Evolutionary conservation across 2,113 vertebrate genomes (phyloP), one percentile per base, ranked within the genome.

Genomic region (Corythaeola cristata): DNA sequence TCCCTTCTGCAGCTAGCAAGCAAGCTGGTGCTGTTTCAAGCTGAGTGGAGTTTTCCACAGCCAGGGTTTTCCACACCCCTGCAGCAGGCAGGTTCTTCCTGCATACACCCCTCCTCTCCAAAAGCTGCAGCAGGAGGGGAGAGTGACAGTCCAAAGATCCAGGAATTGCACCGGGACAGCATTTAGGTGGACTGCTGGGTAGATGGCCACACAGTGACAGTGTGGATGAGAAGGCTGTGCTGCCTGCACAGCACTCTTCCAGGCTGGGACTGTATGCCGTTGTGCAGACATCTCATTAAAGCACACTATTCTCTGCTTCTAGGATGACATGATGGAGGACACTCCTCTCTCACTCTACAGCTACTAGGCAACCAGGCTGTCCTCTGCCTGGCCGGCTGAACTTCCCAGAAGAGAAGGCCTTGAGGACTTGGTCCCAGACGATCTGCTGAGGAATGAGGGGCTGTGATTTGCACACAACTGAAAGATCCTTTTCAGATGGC

Each of bases 301-400:
- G 84, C 89, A 74, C 49, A 2, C 64, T 91, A 67, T 94, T 94
- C 91, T 97, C 93, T 97, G 78, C 80, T 63, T 93, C 66, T 86
- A 99, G 99, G 99, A 99, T 81, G 99, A 99, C 73, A 99, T 99
- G 98, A 99, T 99, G 99, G 99, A 99, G 94, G 99, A 99, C 95
- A 98, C 99, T 6, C 99, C 99, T 39, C 98, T 99, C 96, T 99
- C 99, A 87, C 99, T 99, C 98, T 99, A 99, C 98, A 99, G 97
- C 98, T 99, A 99, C 97, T 99, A 98, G 98, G 81, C 87, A 90
- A 96, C 72, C 79, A 74, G 66, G 78, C 79, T 89, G 66, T 89
- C 78, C 78, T 67, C 91, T 79, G 85, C 81, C 84, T 91, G 75
- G 62, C 50, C 15, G 7, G 75, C 84, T 89, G 86, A 94, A 72